These are phyloP conservation scores for Battus philenor DNA, from an alignment of 1,140 invertebrate genomes.

Conservation along the genomic window DNA sequence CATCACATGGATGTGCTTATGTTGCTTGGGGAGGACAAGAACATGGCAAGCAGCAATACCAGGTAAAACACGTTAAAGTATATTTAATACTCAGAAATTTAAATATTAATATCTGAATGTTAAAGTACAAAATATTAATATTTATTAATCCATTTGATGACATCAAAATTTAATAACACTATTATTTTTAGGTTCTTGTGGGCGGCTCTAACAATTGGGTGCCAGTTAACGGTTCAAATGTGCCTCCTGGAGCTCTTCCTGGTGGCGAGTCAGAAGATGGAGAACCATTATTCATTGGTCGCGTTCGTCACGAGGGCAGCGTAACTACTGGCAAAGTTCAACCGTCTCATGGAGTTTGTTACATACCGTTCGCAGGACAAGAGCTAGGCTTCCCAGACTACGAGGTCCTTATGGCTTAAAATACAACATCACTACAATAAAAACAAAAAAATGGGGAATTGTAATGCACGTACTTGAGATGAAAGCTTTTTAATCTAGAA, in stretches of 20 bases:
- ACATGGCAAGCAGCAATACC: slow-evolving; percentile 84
- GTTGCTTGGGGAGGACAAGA: slow-evolving; percentile 87
- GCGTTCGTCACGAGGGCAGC: slow-evolving; percentile 80
- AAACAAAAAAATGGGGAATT: neutral
- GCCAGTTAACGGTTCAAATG: slow-evolving; percentile 76
- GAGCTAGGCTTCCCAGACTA: slow-evolving; percentile 85
- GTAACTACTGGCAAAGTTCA: slow-evolving; percentile 84
- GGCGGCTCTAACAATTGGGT: slow-evolving; percentile 79
- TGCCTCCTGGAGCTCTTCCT: slow-evolving; percentile 84
- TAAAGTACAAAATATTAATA: no score
- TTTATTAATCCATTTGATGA: neutral
- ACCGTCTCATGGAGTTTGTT: slow-evolving; percentile 80
- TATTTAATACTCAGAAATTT: no score
- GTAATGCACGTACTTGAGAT: slow-evolving; percentile 1
- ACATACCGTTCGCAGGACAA: slow-evolving; percentile 83
- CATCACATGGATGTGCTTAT: slow-evolving; percentile 84
- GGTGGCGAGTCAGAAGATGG: slow-evolving; percentile 85
- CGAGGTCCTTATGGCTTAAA: slow-evolving; percentile 80
- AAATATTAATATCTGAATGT: no score
- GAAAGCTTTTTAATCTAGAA: slow-evolving; percentile 11
- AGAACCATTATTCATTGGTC: slow-evolving; percentile 83
- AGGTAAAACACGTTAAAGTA: no score
- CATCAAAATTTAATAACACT: neutral
- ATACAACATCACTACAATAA: neutral
- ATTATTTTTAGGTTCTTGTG: slow-evolving; percentile 76